Evolutionary conservation across 1,140 invertebrate species (phyloP).

Genomic region (Drosophila elegans): DNA sequence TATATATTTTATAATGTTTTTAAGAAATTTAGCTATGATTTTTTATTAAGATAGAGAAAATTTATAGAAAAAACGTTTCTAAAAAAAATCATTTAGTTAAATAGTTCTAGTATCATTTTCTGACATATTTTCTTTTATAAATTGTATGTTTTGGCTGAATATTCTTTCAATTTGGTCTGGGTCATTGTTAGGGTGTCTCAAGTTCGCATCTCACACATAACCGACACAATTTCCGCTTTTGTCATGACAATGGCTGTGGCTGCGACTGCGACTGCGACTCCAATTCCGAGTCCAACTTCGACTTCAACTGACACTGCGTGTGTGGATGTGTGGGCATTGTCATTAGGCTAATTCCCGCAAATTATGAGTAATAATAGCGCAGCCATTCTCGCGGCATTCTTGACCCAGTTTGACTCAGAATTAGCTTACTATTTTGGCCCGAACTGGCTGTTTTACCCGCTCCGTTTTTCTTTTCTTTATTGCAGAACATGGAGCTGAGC

Average conservation of each 20-base stretch:
- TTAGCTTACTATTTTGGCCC: constrained; percentile 65
- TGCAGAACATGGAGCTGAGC: constrained; percentile 81
- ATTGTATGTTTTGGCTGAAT: neutral
- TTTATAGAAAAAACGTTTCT: no score
- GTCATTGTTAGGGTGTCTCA: constrained; percentile 29
- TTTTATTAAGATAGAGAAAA: no score
- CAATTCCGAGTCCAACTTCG: constrained; percentile 21
- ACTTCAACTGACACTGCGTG: constrained; percentile 32
- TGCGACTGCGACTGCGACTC: constrained; percentile 11
- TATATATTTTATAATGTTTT: no score
- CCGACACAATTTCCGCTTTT: constrained; percentile 46
- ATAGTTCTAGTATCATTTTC: no score
- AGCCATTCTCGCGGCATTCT: constrained; percentile 62
- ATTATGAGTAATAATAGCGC: constrained; percentile 72
- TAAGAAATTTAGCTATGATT: no score
- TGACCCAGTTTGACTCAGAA: constrained; percentile 72
- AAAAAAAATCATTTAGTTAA: no score
- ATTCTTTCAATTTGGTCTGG: neutral
- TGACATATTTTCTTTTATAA: neutral
- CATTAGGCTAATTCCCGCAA: constrained; percentile 79
- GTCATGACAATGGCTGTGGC: constrained; percentile 36
- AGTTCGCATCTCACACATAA: constrained; percentile 9
- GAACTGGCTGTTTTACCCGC: constrained; percentile 28
- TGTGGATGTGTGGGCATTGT: constrained; percentile 54
- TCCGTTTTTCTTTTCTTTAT: neutral